Conservation (phyloP, 2,113 vertebrate genomes). For the Poecile atricapillus region DNA sequence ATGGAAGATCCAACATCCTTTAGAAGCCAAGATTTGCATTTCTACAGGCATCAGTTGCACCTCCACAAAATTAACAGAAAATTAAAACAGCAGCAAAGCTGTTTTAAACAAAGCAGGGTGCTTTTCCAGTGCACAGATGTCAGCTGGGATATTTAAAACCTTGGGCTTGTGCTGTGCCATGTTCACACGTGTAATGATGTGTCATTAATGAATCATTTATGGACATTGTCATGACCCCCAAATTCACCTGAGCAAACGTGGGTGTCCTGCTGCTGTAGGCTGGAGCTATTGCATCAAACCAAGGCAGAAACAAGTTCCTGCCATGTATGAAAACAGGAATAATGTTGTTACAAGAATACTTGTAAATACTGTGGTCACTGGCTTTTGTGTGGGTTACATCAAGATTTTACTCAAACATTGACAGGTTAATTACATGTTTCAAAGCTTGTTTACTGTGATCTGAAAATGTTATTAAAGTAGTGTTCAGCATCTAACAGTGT, state of each 20-base stretch:
- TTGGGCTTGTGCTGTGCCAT: not conserved
- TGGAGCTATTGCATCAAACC: slow-evolving; percentile 15
- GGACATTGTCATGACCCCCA: not conserved
- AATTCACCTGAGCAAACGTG: slow-evolving; percentile 1
- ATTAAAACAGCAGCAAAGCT: not conserved
- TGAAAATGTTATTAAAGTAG: slow-evolving; percentile 54
- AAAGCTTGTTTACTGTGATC: slow-evolving; percentile 73
- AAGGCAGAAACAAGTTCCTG: slow-evolving; percentile 39
- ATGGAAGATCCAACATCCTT: not conserved
- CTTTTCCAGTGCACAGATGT: not conserved
- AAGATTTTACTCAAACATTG: slow-evolving; percentile 65
- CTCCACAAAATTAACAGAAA: not conserved
- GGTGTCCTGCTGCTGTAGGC: slow-evolving; percentile 28
- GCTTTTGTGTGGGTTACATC: slow-evolving; percentile 59
- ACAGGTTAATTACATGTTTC: slow-evolving; percentile 75
- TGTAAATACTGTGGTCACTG: slow-evolving; percentile 70
- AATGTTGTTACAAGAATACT: slow-evolving; percentile 42
- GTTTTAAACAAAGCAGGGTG: not conserved
- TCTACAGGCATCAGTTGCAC: not conserved
- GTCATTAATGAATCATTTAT: not conserved
- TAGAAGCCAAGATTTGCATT: not conserved
- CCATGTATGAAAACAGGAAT: slow-evolving; percentile 59
- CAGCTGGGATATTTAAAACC: not conserved
- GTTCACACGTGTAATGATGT: not conserved
- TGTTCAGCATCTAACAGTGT: slow-evolving; percentile 47